Percentiles rank a stretch among this genome's conserved stretches.
Conservation (phyloP, 2,797 vertebrate species). For the Lagodon rhomboides region DNA sequence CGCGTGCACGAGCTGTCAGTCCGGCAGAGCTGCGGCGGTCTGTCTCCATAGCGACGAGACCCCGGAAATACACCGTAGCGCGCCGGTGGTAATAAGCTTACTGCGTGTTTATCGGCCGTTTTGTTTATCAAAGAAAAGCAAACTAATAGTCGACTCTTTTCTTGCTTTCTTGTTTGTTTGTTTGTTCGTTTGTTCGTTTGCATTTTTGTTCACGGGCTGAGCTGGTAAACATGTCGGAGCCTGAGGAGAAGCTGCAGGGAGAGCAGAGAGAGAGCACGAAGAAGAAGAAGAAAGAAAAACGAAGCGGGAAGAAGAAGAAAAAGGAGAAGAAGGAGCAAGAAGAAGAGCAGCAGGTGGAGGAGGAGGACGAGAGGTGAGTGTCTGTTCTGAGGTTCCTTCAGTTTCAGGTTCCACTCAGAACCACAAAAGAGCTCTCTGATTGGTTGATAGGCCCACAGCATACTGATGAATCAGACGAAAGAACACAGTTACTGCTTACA, state of each 20-base stretch:
- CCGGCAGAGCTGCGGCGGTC: slow-evolving; percentile 27
- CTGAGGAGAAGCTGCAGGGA: slow-evolving; percentile 32
- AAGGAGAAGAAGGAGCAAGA: slow-evolving; percentile 16
- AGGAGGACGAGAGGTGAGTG: slow-evolving; percentile 61
- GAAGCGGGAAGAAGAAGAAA: slow-evolving; percentile 36
- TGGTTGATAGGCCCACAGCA: neutral
- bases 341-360: slow-evolving; percentile 26
- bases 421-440: neutral
- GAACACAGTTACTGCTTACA: neutral
- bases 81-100: slow-evolving; percentile 49
- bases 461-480: neutral
- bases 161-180: slow-evolving; percentile 7
- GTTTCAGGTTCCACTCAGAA: neutral
- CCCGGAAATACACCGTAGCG: slow-evolving; percentile 67
- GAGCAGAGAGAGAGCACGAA: slow-evolving; percentile 40
- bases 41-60: slow-evolving; percentile 71
- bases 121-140: slow-evolving; percentile 26
- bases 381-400: slow-evolving; percentile 9
- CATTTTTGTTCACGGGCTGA: slow-evolving; percentile 21
- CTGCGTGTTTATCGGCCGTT: slow-evolving; percentile 4
- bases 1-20: slow-evolving; percentile 33
- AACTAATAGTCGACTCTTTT: neutral
- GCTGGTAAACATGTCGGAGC: slow-evolving; percentile 63
- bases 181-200: slow-evolving; percentile 29
- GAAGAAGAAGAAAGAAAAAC: slow-evolving; percentile 39